Conservation (phyloP, 2,113 vertebrate species). For the Nothobranchius furzeri region DNA sequence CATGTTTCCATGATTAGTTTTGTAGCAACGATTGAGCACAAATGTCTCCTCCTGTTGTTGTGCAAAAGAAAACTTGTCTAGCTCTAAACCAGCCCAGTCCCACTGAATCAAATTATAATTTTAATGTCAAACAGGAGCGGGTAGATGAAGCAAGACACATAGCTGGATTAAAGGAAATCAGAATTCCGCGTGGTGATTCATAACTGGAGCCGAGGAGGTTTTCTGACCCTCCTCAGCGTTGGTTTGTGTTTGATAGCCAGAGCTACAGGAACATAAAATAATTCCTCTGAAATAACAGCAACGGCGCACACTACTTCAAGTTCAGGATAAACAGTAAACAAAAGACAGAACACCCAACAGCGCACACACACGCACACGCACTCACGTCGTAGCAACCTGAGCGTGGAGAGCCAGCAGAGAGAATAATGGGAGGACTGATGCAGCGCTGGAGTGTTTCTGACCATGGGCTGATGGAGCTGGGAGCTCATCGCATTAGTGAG, state of each 20-base stretch:
- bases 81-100: too few species aligned
- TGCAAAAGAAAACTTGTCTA: too few species aligned
- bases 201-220: too few species aligned
- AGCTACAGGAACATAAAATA: slow-evolving; percentile 12
- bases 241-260: slow-evolving; percentile 28
- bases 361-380: background rate
- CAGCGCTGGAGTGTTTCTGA: slow-evolving; percentile 19
- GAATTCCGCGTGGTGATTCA: too few species aligned
- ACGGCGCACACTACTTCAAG: slow-evolving; percentile 22
- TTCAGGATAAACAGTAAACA: slow-evolving; percentile 26
- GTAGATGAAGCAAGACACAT: too few species aligned
- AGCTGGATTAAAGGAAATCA: too few species aligned
- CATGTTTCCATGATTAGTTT: too few species aligned
- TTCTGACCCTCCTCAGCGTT: too few species aligned
- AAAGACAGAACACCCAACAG: slow-evolving; percentile 17
- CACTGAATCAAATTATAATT: too few species aligned
- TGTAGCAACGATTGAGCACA: too few species aligned
- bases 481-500: slow-evolving; percentile 53
- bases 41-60: too few species aligned
- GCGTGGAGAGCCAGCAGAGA: slow-evolving; percentile 27
- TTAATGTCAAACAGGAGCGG: too few species aligned
- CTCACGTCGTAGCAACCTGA: slow-evolving; percentile 19
- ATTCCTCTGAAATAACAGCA: slow-evolving; percentile 32
- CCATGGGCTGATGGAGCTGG: slow-evolving; percentile 37
- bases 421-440: slow-evolving; percentile 47